phyloP scores from a whole-genome alignment of 2,888 invertebrate genomes.

The Therioaphis trifolii region DNA sequence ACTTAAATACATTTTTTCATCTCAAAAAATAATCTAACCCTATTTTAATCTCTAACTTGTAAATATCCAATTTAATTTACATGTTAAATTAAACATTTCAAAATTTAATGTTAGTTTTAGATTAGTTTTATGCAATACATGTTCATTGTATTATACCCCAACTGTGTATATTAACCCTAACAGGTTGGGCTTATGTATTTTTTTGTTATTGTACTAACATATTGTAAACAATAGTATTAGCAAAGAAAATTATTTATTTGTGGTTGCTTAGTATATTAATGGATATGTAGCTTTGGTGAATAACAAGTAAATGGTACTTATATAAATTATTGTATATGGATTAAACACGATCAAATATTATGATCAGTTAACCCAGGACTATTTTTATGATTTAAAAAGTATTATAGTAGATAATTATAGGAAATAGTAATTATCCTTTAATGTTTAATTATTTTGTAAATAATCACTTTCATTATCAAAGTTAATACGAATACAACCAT shows the following conservation, averaged over 20 bases:
- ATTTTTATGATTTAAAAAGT: neutral
- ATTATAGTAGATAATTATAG: slow-evolving; percentile 9
- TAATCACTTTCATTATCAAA: neutral
- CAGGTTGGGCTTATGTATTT: neutral
- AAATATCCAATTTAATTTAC: neutral
- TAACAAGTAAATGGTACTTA: slow-evolving; percentile 4
- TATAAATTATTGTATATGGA: neutral
- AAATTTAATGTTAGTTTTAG: neutral
- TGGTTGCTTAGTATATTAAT: neutral
- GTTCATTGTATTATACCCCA: neutral
- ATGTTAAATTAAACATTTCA: too few relatives aligned
- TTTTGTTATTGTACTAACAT: slow-evolving; percentile 28
- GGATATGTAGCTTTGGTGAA: slow-evolving; percentile 17
- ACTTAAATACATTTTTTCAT: neutral
- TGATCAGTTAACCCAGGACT: neutral
- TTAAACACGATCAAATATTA: neutral
- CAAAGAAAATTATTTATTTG: neutral
- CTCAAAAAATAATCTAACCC: neutral
- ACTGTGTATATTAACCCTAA: neutral
- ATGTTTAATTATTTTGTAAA: slow-evolving; percentile 1
- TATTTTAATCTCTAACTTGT: neutral
- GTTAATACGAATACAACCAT: slow-evolving; percentile 4
- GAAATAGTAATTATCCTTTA: neutral
- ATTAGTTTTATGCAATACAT: slow-evolving; percentile 3
- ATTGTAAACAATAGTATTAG: slow-evolving; percentile 11